Conservation (phyloP, 2,888 invertebrate species). For the Odontothrips loti region DNA sequence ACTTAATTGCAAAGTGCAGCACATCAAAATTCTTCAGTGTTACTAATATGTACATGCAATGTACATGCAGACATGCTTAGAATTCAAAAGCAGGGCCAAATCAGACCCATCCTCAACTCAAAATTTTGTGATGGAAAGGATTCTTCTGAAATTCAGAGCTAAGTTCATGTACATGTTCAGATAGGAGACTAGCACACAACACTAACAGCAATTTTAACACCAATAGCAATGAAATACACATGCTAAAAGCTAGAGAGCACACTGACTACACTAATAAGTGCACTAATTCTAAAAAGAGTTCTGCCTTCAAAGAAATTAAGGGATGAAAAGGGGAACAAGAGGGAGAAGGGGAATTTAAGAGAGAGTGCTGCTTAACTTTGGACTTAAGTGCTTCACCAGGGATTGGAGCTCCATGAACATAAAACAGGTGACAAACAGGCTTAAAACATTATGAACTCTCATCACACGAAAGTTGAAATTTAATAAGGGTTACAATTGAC, state of each 20-base stretch:
- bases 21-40: background rate
- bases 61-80: background rate
- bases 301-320: background rate
- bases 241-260: constrained; percentile 23
- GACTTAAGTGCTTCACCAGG: background rate
- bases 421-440: background rate
- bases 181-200: constrained; percentile 11
- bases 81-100: background rate
- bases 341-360: background rate
- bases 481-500: constrained; percentile 12
- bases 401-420: background rate
- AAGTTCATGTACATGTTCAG: background rate
- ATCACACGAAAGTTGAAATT: background rate
- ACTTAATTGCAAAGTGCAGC: background rate
- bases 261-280: constrained; percentile 7
- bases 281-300: background rate
- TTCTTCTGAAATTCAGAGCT: background rate
- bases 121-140: background rate
- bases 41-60: constrained; percentile 1
- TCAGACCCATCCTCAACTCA: background rate
- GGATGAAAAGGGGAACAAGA: background rate
- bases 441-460: background rate
- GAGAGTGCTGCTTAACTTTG: background rate
- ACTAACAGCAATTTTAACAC: constrained; percentile 13
- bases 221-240: constrained; percentile 25